A percentile compares a stretch with the other conserved stretches of the same genome.
These are phyloP conservation scores for Cebuella pygmaea DNA, from an alignment of 2,797 vertebrate species.

Conservation along the genomic window DNA sequence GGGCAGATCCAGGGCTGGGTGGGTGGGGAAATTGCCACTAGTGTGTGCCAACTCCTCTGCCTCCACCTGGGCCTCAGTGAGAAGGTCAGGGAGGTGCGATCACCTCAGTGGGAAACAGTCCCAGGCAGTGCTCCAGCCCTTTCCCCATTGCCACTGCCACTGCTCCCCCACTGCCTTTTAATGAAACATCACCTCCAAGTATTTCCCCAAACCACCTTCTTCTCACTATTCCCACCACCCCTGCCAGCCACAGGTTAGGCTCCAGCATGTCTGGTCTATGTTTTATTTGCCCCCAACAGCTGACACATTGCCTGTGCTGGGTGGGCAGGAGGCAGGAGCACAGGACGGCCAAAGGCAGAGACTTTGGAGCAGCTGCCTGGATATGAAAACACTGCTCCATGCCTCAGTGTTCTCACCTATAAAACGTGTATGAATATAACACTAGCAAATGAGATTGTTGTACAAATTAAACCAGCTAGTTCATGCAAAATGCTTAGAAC, in stretches of 20 bases:
- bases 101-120: too few relatives aligned
- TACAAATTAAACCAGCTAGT: not conserved
- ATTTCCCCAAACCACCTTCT: not conserved
- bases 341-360: not conserved
- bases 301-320: not conserved
- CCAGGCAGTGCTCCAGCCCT: too few relatives aligned
- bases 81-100: not conserved
- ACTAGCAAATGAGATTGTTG: not conserved
- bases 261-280: not conserved
- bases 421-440: not conserved
- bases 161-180: not conserved
- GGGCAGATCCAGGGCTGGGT: not conserved
- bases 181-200: not conserved
- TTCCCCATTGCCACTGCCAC: not conserved
- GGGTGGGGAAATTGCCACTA: not conserved
- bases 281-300: not conserved
- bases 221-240: not conserved
- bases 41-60: not conserved
- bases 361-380: not conserved
- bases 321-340: not conserved
- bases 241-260: not conserved
- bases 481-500: not conserved
- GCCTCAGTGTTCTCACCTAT: not conserved
- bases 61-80: not conserved
- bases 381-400: too few relatives aligned